Percentiles rank a stretch among this genome's conserved stretches.
Evolutionary conservation across 1,140 invertebrate genomes (phyloP).

Genomic region (Plodia interpunctella): DNA sequence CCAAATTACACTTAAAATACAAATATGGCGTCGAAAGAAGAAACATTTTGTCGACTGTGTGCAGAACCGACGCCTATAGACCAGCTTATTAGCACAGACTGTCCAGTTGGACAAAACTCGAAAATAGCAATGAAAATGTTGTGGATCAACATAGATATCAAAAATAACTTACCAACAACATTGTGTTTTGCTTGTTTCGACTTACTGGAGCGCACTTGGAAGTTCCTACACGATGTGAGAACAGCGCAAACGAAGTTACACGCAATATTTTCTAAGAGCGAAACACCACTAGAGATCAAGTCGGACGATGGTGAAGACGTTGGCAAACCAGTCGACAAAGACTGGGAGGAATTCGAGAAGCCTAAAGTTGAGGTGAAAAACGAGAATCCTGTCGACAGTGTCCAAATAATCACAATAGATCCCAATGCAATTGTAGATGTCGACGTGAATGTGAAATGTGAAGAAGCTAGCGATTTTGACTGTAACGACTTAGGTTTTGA

Average conservation of each 20-base stretch:
- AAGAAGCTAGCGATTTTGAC: conserved; percentile 35
- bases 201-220: conserved; percentile 58
- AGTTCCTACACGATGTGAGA: conserved; percentile 53
- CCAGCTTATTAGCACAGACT: conserved; percentile 47
- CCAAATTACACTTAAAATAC: conserved; percentile 15
- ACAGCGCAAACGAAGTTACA: conserved; percentile 53
- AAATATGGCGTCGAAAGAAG: conserved; percentile 45
- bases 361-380: conserved; percentile 50
- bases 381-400: conserved; percentile 25
- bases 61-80: conserved; percentile 51
- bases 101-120: conserved; percentile 49
- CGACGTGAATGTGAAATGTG: conserved; percentile 34
- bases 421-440: conserved; percentile 26
- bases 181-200: conserved; percentile 69
- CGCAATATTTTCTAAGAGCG: conserved; percentile 38
- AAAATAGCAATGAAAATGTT: conserved; percentile 58
- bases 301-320: conserved; percentile 20
- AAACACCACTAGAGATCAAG: conserved; percentile 14
- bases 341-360: conserved; percentile 52
- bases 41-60: conserved; percentile 58
- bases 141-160: conserved; percentile 67
- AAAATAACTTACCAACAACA: conserved; percentile 44
- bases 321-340: conserved; percentile 48
- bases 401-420: conserved; percentile 24
- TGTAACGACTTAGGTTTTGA: conserved; percentile 24